A percentile compares a stretch with the other conserved stretches of the same genome.
These are phyloP conservation scores for Odontamblyopus rebecca DNA, from an alignment of 2,797 vertebrate species.

Conservation along the genomic window DNA sequence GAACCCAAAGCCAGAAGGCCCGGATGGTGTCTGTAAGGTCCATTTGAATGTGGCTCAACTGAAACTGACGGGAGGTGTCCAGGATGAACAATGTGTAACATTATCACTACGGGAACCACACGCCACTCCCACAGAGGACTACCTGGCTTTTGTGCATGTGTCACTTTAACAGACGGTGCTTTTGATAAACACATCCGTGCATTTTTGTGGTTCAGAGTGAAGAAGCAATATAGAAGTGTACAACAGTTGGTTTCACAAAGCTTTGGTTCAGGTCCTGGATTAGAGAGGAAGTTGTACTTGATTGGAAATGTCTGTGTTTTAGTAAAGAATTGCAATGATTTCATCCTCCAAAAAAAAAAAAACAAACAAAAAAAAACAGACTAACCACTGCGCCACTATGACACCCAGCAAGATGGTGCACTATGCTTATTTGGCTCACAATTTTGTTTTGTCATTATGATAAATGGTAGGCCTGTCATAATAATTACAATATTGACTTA, in stretches of 20 bases:
- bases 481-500: too few relatives aligned
- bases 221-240: constrained; percentile 26
- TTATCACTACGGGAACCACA: constrained; percentile 68
- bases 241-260: constrained; percentile 56
- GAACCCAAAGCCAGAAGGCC: constrained; percentile 29
- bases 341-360: not conserved
- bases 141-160: constrained; percentile 39
- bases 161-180: constrained; percentile 2
- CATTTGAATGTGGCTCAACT: constrained; percentile 52
- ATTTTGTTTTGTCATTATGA: too few relatives aligned
- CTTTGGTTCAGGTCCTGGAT: not conserved
- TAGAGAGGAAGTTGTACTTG: too few relatives aligned
- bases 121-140: constrained; percentile 47
- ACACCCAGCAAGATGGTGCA: not conserved
- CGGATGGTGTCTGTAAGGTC: constrained; percentile 42
- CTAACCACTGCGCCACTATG: not conserved
- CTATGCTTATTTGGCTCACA: not conserved
- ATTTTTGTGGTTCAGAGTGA: constrained; percentile 32
- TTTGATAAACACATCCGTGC: constrained; percentile 37
- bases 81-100: constrained; percentile 67
- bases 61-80: constrained; percentile 58
- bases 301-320: too few relatives aligned
- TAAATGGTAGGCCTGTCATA: too few relatives aligned
- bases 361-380: too few relatives aligned
- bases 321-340: too few relatives aligned